These are phyloP conservation scores for Phoxinus phoxinus DNA, from an alignment of 2,113 vertebrate genomes.

Conservation along the genomic window DNA sequence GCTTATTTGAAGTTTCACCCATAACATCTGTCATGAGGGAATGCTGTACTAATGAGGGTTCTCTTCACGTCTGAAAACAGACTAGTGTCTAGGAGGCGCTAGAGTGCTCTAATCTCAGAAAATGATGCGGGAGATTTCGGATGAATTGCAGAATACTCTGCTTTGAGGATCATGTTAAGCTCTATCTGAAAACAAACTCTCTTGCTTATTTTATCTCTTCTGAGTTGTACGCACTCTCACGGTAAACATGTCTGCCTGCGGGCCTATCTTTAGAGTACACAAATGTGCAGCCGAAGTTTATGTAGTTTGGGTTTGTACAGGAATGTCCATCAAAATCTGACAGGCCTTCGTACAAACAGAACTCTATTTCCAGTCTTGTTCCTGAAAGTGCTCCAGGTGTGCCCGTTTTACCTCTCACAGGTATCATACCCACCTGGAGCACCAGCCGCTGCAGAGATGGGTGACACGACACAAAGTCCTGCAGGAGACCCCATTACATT, in stretches of 20 bases:
- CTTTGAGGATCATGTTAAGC: slow-evolving; percentile 24
- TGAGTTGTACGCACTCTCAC: neutral
- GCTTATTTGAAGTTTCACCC: slow-evolving; percentile 12
- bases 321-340: slow-evolving; percentile 6
- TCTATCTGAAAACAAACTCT: slow-evolving; percentile 32
- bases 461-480: slow-evolving; percentile 81
- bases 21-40: neutral
- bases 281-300: neutral
- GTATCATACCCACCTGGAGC: slow-evolving; percentile 73
- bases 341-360: neutral
- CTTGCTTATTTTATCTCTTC: neutral
- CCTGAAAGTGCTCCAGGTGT: slow-evolving; percentile 46
- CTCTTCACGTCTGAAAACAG: slow-evolving; percentile 1
- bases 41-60: neutral
- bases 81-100: slow-evolving; percentile 25
- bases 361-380: slow-evolving; percentile 55
- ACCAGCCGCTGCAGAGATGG: slow-evolving; percentile 74
- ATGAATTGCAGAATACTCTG: neutral
- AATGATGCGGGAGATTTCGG: neutral
- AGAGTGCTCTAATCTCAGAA: slow-evolving; percentile 24
- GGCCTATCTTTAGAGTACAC: neutral
- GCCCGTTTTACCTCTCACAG: slow-evolving; percentile 34
- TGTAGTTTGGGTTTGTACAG: neutral
- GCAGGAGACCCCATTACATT: slow-evolving; percentile 55
- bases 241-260: slow-evolving; percentile 25